These are phyloP conservation scores for Graphium colonna DNA, from an alignment of 2,888 invertebrate species.

Conservation along the genomic window DNA sequence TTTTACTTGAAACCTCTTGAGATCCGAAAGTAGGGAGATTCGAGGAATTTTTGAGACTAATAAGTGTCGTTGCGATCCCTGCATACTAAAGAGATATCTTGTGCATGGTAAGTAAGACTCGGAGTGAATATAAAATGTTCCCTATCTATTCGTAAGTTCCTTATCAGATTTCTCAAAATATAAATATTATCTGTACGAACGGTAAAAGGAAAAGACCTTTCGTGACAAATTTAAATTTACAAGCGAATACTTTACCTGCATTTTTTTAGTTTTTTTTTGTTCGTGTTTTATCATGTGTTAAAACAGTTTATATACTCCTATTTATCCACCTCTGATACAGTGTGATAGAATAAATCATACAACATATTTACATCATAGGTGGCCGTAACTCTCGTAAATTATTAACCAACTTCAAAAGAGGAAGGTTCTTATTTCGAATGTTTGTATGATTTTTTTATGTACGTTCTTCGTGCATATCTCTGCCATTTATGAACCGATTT, in stretches of 20 bases:
- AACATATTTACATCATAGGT: too few relatives aligned
- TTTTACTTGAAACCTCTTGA: conserved; percentile 57
- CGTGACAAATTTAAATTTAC: conserved; percentile 11
- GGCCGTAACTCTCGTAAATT: too few relatives aligned
- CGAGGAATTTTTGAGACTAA: conserved; percentile 76
- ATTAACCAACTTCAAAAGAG: too few relatives aligned
- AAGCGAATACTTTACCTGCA: conserved; percentile 7
- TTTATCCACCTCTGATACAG: too few relatives aligned
- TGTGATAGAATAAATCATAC: too few relatives aligned
- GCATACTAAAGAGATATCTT: conserved; percentile 72
- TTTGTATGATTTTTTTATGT: too few relatives aligned
- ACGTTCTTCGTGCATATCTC: too few relatives aligned
- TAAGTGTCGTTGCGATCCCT: conserved; percentile 66
- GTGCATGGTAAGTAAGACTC: conserved; percentile 66
- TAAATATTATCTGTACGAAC: conserved; percentile 26
- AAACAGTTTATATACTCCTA: too few relatives aligned
- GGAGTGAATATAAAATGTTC: conserved; percentile 68
- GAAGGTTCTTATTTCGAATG: too few relatives aligned
- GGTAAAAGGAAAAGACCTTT: not conserved
- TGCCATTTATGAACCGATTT: too few relatives aligned
- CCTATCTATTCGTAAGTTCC: conserved; percentile 58
- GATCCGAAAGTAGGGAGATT: conserved; percentile 52
- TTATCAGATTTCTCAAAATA: conserved; percentile 47
- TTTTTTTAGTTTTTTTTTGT: conserved; percentile 6
- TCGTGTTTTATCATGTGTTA: too few relatives aligned